Evolutionary conservation across 2,113 vertebrate genomes (phyloP), one percentile per base, ranked within the genome.

Genomic region (Aepyceros melampus): DNA sequence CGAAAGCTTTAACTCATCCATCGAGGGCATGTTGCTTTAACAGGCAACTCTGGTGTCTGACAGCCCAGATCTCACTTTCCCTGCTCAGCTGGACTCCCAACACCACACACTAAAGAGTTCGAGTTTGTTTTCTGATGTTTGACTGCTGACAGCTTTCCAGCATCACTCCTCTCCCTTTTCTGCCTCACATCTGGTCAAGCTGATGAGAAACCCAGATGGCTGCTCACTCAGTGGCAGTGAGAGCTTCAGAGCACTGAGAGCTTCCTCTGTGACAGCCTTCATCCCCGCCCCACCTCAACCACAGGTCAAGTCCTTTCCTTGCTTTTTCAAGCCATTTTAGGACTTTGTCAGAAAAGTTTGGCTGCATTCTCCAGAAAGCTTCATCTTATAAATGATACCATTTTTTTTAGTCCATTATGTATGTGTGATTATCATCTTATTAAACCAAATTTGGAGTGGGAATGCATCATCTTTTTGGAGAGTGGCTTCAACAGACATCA

Each of bases 211-310:
- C 43, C 60, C 60, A 67, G 81, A 60, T 51, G 21, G 33, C 36
- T n/a, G 12, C 40, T 56, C 47, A 23, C 87, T 43, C 5, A 40
- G 12, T 51, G 62, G 16, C 55, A 40, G n/a, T 1, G 33, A 14
- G 64, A 71, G 8, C 47, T 4, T n/a, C 13, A 43, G 56, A 56
- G 4, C 17, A 2, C 2, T 3, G 10, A 27, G 27, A 5, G 5
- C 3, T 56, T 23, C 55, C 6, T 60, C 31, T 19, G 45, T 13
- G 12, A 40, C 5, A 19, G 2, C 11, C 76, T 53, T 74, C 25
- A 4, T 6, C n/a, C 16, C 3, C 7, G 0, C 7, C 21, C 27
- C 3, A 31, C 2, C 10, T n/a, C 2, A 1, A 19, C 7, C 40
- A 56, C 7, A 89, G 3, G 5, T 45, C 49, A 51, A 47, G 19